Percentiles rank a stretch among this genome's conserved stretches.
phyloP scores from a whole-genome alignment of 2,888 invertebrate genomes.

The Empis livida region DNA sequence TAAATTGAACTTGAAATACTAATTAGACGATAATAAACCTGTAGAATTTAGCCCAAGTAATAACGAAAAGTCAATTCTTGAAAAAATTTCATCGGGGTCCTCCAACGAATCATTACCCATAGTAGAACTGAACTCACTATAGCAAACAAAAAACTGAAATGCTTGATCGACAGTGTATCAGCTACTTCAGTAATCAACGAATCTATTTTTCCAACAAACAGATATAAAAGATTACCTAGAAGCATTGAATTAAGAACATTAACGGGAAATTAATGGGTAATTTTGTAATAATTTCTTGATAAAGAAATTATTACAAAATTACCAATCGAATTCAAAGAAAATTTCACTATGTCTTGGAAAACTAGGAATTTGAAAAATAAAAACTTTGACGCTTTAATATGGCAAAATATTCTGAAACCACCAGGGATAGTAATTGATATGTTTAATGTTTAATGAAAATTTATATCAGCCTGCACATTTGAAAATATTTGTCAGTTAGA shows the following conservation, averaged over 20 bases:
- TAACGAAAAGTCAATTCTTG: neutral
- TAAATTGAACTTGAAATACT: constrained; percentile 2
- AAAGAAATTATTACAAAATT: neutral
- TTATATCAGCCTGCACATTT: neutral
- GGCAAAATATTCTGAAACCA: neutral
- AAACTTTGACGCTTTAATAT: neutral
- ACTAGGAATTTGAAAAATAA: neutral
- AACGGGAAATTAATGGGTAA: neutral
- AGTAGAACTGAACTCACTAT: neutral
- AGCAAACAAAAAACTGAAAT: too few relatives aligned
- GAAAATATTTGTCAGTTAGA: neutral
- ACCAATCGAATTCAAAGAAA: neutral
- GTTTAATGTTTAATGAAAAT: neutral
- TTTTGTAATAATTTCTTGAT: too few relatives aligned
- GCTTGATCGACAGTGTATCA: neutral
- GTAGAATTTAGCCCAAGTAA: neutral
- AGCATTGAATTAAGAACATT: neutral
- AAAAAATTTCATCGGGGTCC: neutral
- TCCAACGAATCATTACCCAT: neutral
- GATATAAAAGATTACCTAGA: neutral
- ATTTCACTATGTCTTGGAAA: neutral
- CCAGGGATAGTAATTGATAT: neutral
- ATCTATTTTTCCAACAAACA: neutral
- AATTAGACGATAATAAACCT: neutral
- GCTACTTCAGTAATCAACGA: neutral